These are phyloP conservation scores for Hirtodrosophila alboralis DNA, from an alignment of 2,888 invertebrate species.

Conservation along the genomic window DNA sequence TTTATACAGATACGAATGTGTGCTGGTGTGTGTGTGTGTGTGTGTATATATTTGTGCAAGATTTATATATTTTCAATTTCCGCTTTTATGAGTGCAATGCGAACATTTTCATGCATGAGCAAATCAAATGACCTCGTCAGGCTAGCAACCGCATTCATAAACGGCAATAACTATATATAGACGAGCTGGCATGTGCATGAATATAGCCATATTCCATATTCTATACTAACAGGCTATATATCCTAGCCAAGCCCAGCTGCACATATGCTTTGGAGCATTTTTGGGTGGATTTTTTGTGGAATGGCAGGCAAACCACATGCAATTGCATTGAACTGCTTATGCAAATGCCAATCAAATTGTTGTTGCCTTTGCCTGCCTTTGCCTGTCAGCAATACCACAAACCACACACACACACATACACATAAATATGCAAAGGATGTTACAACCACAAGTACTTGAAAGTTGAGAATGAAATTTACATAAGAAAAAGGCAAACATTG, in stretches of 20 bases:
- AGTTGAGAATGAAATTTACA: conserved; percentile 41
- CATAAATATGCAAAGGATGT: conserved; percentile 40
- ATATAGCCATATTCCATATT: conserved; percentile 19
- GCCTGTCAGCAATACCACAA: conserved; percentile 20
- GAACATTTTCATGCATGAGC: conserved; percentile 74
- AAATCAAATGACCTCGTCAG: conserved; percentile 62
- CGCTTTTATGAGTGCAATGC: conserved; percentile 67
- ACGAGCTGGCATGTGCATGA: conserved; percentile 7
- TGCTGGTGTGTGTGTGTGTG: too few relatives aligned
- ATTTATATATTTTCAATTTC: conserved; percentile 77
- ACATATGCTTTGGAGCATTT: conserved; percentile 25
- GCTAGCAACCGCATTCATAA: conserved; percentile 47
- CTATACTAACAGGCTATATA: background rate
- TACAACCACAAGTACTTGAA: conserved; percentile 43
- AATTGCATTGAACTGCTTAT: conserved; percentile 79
- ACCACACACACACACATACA: conserved; percentile 3
- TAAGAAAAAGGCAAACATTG: conserved; percentile 56
- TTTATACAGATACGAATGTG: too few relatives aligned
- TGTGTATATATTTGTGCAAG: conserved; percentile 41
- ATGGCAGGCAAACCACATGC: conserved; percentile 41
- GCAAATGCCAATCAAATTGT: conserved; percentile 78
- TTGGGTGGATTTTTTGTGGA: conserved; percentile 8
- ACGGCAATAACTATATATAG: conserved; percentile 58
- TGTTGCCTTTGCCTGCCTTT: conserved; percentile 49
- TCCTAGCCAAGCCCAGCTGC: conserved; percentile 11